Base-by-base conservation (phyloP, 2,113 vertebrate species). In the Bubo blakistoni region DNA sequence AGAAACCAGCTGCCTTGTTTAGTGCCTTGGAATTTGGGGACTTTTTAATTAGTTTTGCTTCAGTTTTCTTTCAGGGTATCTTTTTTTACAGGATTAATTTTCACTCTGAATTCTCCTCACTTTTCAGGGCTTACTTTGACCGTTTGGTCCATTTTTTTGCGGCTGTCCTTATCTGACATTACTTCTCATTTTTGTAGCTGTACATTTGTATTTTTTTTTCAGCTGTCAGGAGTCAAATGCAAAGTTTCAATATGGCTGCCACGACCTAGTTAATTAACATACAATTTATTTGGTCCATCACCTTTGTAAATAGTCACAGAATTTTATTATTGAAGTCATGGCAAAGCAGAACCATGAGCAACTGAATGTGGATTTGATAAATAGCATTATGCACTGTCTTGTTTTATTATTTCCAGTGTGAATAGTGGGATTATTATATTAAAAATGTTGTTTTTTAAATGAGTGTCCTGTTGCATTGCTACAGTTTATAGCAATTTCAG, bases 261-360 rank as follows among this genome's bases (percentile, higher is more conserved):
- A 10, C 0, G 0, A 66, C 22, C 51, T 54, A 6, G 14, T n/a
- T 73, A 24, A 22, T 72, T 25, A 32, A 24, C 30, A 42, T 4
- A 4, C 4, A 12, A 15, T 38, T 66, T 25, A 20, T 81, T 67
- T 42, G 21, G 42, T 30, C 42, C 44, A 10, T 49, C 63, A 11
- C n/a, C 61, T 71, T 65, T 73, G 65, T 36, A 22, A 82, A 40
- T 1, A 3, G 27, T 16, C 30, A 15, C 5, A 3, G 20, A 30
- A 26, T 70, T 85, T 40, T 67, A 4, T 26, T 34, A 3, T 16
- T 47, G 88, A 30, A 72, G 21, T 8, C 24, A 40, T 70, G 69
- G n/a, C 44, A 73, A 36, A 84, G 81, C 66, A 81, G 90, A 62
- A 30, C 57, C 27, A 11, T 30, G 32, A 80, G 81, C 20, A 34